Conservation (phyloP, 2,113 vertebrate genomes). For the Camelus dromedarius region DNA sequence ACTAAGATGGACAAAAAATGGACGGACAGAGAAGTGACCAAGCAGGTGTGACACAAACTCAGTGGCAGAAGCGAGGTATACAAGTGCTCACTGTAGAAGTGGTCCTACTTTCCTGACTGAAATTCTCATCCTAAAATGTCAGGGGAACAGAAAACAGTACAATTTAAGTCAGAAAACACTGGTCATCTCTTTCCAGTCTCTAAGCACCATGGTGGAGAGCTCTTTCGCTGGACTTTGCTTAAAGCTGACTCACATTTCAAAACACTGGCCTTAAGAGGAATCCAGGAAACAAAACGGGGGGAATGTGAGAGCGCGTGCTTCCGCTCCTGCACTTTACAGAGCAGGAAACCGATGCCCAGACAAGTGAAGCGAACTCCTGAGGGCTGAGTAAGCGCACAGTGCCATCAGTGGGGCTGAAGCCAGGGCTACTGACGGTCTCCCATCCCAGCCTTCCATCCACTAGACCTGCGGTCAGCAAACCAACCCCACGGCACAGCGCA, state of each 20-base stretch:
- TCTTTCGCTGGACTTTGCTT: background rate
- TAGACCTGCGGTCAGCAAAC: background rate
- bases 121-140: background rate
- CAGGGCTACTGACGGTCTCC: background rate
- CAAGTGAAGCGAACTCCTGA: background rate
- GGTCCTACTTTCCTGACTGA: background rate
- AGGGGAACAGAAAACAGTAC: background rate
- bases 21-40: background rate
- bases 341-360: background rate
- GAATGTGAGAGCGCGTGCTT: background rate
- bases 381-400: background rate
- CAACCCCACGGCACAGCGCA: no score
- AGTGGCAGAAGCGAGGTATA: background rate
- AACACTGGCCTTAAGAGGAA: background rate
- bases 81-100: background rate
- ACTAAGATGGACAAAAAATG: background rate
- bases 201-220: background rate
- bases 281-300: no score
- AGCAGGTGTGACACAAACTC: background rate
- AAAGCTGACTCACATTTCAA: background rate
- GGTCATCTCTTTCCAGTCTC: background rate
- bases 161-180: slow-evolving; percentile 3
- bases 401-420: background rate
- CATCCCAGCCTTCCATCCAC: background rate
- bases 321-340: background rate